These are phyloP conservation scores for Atethmia centrago DNA, from an alignment of 2,888 invertebrate species.

Conservation along the genomic window DNA sequence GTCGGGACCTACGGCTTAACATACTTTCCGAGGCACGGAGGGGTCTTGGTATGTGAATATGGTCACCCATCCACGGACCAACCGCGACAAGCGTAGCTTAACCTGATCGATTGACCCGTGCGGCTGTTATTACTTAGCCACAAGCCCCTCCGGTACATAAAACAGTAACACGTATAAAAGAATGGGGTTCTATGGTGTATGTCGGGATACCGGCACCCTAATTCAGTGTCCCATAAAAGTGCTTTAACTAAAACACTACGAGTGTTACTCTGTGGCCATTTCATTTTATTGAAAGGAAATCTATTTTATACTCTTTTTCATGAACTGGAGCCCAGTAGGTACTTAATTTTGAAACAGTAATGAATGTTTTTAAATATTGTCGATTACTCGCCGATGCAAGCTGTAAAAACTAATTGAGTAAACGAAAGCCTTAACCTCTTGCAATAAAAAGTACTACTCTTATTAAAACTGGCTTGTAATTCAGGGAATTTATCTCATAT, in stretches of 20 bases:
- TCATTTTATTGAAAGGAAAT: constrained; percentile 38
- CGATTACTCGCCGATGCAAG: too few relatives aligned
- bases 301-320: constrained; percentile 17
- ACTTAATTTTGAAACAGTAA: neutral
- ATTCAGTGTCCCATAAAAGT: constrained; percentile 43
- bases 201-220: constrained; percentile 23
- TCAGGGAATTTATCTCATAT: constrained; percentile 1
- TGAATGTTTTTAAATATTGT: neutral
- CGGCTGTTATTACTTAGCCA: too few relatives aligned
- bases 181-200: neutral
- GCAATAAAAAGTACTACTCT: too few relatives aligned
- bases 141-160: constrained; percentile 13
- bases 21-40: too few relatives aligned
- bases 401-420: too few relatives aligned
- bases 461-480: neutral
- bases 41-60: too few relatives aligned
- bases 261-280: constrained; percentile 27
- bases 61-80: too few relatives aligned
- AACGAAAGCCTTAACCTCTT: too few relatives aligned
- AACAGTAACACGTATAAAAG: constrained; percentile 12
- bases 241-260: constrained; percentile 48
- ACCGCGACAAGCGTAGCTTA: too few relatives aligned
- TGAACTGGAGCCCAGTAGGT: neutral
- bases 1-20: too few relatives aligned
- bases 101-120: too few relatives aligned